These are phyloP conservation scores for Popillia japonica DNA, from an alignment of 1,140 invertebrate species.

Conservation along the genomic window DNA sequence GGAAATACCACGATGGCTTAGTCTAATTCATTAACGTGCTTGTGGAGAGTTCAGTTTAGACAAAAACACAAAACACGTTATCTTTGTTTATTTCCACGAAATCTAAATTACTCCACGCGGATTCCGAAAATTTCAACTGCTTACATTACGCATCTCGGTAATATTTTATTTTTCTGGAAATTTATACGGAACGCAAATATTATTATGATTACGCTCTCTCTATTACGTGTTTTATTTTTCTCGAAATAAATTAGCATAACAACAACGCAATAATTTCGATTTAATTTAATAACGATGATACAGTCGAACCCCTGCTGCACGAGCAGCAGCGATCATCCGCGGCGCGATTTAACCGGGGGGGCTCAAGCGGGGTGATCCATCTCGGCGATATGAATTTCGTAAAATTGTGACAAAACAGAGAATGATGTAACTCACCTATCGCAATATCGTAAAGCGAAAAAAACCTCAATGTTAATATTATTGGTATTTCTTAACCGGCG, in stretches of 20 bases:
- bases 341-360: too few species aligned
- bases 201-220: neutral
- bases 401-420: constrained; percentile 23
- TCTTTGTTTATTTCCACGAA: constrained; percentile 8
- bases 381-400: neutral
- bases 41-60: neutral
- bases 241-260: neutral
- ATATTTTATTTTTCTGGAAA: constrained; percentile 11
- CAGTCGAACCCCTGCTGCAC: too few species aligned
- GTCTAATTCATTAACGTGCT: neutral
- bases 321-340: too few species aligned
- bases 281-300: too few species aligned
- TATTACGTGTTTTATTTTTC: neutral
- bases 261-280: too few species aligned
- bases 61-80: neutral
- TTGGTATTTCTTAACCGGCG: constrained; percentile 1
- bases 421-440: constrained; percentile 15
- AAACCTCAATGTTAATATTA: constrained; percentile 19
- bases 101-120: neutral
- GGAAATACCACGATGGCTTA: constrained; percentile 1
- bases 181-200: neutral
- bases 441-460: neutral
- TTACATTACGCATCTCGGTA: neutral
- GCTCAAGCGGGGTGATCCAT: too few species aligned
- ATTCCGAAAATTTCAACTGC: neutral